Evolutionary conservation across 1,140 invertebrate genomes (phyloP).

Genomic region (Aphelinus atriplicis): DNA sequence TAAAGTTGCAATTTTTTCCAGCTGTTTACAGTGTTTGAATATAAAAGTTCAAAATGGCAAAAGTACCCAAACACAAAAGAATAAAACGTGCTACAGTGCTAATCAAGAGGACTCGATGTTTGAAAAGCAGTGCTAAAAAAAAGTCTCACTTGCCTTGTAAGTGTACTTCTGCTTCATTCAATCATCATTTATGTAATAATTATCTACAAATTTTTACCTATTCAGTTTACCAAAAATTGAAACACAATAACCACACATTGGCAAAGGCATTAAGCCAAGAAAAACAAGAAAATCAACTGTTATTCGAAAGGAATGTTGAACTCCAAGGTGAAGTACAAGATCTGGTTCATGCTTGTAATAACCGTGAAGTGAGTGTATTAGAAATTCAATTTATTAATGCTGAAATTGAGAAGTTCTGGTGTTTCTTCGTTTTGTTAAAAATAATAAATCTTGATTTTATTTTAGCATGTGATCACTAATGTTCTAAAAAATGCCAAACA

Average conservation of each 20-base stretch:
- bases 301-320: slow-evolving; percentile 52
- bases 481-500: slow-evolving; percentile 52
- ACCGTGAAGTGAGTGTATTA: slow-evolving; percentile 48
- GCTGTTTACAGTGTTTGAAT: not conserved
- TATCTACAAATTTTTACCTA: slow-evolving; percentile 20
- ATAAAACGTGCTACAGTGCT: slow-evolving; percentile 46
- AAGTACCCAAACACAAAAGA: slow-evolving; percentile 47
- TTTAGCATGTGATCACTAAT: slow-evolving; percentile 48
- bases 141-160: slow-evolving; percentile 48
- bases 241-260: slow-evolving; percentile 54
- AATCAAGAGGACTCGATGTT: slow-evolving; percentile 46
- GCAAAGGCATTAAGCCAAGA: slow-evolving; percentile 55
- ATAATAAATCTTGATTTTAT: not conserved
- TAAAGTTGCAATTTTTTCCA: not conserved
- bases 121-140: slow-evolving; percentile 39
- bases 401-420: not conserved
- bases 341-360: slow-evolving; percentile 45
- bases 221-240: slow-evolving; percentile 54
- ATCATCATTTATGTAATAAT: not conserved
- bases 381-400: slow-evolving; percentile 6
- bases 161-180: slow-evolving; percentile 18
- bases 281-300: slow-evolving; percentile 51
- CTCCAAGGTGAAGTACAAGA: slow-evolving; percentile 51
- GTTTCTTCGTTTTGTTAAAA: not conserved
- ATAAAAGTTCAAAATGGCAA: slow-evolving; percentile 48